These are phyloP conservation scores for Nomada ferruginata DNA, from an alignment of 2,888 invertebrate genomes.

Conservation along the genomic window DNA sequence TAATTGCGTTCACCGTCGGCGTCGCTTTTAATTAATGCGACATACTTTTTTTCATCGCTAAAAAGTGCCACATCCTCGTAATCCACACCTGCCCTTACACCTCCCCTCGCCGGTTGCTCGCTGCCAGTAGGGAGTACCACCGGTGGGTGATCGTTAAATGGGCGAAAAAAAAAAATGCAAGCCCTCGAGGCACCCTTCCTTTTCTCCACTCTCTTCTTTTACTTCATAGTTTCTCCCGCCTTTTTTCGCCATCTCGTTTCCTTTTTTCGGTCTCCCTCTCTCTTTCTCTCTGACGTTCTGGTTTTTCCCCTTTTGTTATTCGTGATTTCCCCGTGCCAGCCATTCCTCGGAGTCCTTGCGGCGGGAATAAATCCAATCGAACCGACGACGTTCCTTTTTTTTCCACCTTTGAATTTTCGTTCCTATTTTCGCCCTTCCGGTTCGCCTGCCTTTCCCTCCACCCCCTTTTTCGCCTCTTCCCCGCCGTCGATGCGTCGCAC, in stretches of 20 bases:
- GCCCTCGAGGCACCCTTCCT: conserved; percentile 62
- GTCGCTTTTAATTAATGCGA: conserved; percentile 82
- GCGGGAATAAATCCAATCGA: conserved; percentile 60
- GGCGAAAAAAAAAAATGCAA: conserved; percentile 58
- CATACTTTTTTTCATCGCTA: conserved; percentile 80
- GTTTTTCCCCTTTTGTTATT: conserved; percentile 3
- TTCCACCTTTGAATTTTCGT: conserved; percentile 32
- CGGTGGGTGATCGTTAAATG: conserved; percentile 70
- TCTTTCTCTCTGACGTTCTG: not conserved
- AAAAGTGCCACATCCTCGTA: conserved; percentile 77
- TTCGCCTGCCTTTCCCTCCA: not conserved
- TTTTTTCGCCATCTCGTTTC: conserved; percentile 13
- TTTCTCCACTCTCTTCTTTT: conserved; percentile 28
- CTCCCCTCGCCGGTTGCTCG: conserved; percentile 21
- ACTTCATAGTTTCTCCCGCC: conserved; percentile 33
- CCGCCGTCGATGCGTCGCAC: conserved; percentile 34
- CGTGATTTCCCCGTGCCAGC: conserved; percentile 33
- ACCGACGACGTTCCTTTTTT: conserved; percentile 50
- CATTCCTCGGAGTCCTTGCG: conserved; percentile 46
- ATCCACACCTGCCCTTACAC: conserved; percentile 60
- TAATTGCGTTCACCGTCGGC: conserved; percentile 73
- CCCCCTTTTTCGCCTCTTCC: conserved; percentile 11
- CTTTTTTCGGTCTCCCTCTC: conserved; percentile 35
- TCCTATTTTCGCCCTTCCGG: not conserved
- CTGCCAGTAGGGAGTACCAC: conserved; percentile 57